phyloP scores from a whole-genome alignment of 2,113 vertebrate genomes.

The Rhodinocichla rosea region DNA sequence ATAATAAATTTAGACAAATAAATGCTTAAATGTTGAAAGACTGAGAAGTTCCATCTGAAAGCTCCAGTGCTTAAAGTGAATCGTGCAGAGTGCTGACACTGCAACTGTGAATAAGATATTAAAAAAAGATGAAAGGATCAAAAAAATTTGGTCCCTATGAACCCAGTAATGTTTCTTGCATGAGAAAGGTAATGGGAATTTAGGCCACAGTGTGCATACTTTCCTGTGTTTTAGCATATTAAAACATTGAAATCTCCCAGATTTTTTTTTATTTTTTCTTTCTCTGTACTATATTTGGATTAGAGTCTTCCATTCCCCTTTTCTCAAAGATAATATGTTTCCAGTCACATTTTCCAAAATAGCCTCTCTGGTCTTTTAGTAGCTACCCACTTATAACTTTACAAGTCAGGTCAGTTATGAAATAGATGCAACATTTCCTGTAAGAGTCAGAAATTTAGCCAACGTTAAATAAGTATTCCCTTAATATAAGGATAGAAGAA shows the following conservation, averaged over 20 bases:
- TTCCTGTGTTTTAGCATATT: not conserved
- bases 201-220: not conserved
- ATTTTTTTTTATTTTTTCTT: not conserved
- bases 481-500: not conserved
- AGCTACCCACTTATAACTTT: not conserved
- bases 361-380: not conserved
- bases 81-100: not conserved
- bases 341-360: not conserved
- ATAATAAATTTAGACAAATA: not conserved
- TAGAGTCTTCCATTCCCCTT: not conserved
- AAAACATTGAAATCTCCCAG: not conserved
- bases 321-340: not conserved
- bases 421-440: not conserved
- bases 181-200: conserved; percentile 6
- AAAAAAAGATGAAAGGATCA: not conserved
- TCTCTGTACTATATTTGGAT: not conserved
- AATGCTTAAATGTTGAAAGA: not conserved
- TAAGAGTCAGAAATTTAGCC: not conserved
- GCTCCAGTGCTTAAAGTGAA: not conserved
- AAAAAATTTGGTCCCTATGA: not conserved
- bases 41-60: not conserved
- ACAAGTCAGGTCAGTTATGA: not conserved
- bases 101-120: not conserved
- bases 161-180: not conserved
- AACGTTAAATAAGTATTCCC: not conserved